These are phyloP conservation scores for Mohoua ochrocephala DNA, from an alignment of 2,113 vertebrate species.

Conservation along the genomic window DNA sequence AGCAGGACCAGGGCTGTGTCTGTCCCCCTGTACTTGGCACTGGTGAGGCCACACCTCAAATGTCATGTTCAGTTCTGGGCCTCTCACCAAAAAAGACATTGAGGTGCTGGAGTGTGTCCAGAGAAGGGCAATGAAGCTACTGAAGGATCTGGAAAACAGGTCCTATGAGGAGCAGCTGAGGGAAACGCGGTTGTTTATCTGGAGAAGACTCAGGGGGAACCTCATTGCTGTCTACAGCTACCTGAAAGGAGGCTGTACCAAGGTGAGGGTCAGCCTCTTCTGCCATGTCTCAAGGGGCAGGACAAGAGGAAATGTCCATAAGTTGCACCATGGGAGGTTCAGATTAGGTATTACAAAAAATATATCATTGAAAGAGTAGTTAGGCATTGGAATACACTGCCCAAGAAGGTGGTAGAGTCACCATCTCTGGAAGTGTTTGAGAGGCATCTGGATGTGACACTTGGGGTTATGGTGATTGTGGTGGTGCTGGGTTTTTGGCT, in stretches of 20 bases:
- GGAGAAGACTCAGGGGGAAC: neutral
- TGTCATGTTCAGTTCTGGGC: neutral
- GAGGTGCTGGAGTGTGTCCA: neutral
- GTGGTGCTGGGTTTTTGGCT: neutral
- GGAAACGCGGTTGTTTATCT: neutral
- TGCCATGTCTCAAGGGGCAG: neutral
- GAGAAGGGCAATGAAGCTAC: neutral
- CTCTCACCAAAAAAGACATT: neutral
- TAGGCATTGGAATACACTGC: neutral
- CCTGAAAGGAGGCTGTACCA: neutral
- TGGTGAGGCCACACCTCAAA: neutral
- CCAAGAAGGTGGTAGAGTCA: neutral
- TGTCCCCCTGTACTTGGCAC: rapidly evolving
- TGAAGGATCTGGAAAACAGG: neutral
- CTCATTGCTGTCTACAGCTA: neutral
- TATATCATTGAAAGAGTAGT: neutral
- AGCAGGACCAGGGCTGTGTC: neutral
- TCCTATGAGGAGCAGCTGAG: too few species aligned
- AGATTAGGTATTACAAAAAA: neutral
- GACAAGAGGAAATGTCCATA: neutral
- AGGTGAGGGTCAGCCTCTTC: neutral
- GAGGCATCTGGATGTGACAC: neutral
- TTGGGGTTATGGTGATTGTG: neutral
- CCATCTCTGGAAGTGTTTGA: neutral
- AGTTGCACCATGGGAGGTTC: neutral